Percentiles rank a stretch among this genome's conserved stretches.
Conservation (phyloP, 2,113 vertebrate species). For the Notothenia rossii region DNA sequence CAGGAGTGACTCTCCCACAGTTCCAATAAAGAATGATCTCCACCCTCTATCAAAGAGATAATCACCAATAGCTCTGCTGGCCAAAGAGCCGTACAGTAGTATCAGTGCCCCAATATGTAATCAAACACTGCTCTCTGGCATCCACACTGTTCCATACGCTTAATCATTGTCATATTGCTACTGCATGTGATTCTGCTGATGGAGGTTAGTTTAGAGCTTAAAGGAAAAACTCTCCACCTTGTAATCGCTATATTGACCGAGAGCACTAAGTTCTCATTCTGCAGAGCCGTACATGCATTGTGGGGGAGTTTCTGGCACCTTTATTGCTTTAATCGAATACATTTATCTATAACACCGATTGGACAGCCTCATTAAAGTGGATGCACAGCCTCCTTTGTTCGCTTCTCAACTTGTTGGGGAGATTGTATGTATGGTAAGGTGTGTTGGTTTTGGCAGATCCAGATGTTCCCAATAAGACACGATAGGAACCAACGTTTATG, state of each 20-base stretch:
- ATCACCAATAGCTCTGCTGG: slow-evolving; percentile 26
- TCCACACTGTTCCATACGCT: not conserved
- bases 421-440: not conserved
- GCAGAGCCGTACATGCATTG: too few species aligned
- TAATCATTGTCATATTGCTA: not conserved
- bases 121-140: not conserved
- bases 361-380: too few species aligned
- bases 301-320: too few species aligned
- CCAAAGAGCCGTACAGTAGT: slow-evolving; percentile 27
- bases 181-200: slow-evolving; percentile 1
- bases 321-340: too few species aligned
- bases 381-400: not conserved
- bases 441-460: not conserved
- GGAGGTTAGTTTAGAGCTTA: not conserved
- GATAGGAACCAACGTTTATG: not conserved
- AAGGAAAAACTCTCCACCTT: not conserved
- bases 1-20: slow-evolving; percentile 8
- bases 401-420: not conserved
- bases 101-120: not conserved
- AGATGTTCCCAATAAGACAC: not conserved
- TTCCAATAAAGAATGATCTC: slow-evolving; percentile 36
- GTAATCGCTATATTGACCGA: too few species aligned
- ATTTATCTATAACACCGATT: too few species aligned
- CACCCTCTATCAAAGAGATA: slow-evolving; percentile 28
- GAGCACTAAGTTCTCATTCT: too few species aligned